Evolutionary conservation across 2,113 vertebrate species (phyloP).

Genomic region (Bucco capensis): DNA sequence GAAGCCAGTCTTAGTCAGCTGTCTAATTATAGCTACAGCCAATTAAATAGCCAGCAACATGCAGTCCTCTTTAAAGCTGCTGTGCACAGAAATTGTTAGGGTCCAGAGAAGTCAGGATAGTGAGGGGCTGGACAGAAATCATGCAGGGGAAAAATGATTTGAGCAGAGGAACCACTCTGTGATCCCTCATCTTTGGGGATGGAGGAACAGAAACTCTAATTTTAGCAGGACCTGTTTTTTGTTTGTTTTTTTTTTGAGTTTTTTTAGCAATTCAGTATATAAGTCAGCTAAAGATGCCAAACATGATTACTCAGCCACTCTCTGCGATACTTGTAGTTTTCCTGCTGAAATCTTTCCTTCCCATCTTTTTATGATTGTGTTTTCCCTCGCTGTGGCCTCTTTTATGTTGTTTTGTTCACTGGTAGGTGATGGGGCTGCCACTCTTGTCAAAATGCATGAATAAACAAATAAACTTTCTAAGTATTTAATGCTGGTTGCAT

Average conservation of each 20-base stretch:
- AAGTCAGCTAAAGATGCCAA: not conserved
- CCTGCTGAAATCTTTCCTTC: not conserved
- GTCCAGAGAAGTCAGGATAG: not conserved
- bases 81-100: not conserved
- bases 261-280: not conserved
- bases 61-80: constrained; percentile 11
- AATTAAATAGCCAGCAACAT: not conserved
- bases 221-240: not conserved
- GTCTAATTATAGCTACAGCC: constrained; percentile 45
- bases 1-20: constrained; percentile 26
- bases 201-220: not conserved
- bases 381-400: not conserved
- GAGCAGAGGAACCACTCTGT: not conserved
- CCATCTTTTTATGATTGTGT: not conserved
- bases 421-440: not conserved
- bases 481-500: not conserved
- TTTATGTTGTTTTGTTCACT: not conserved
- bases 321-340: not conserved
- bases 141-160: not conserved
- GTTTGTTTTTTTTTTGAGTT: not conserved
- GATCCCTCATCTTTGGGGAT: not conserved
- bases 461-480: not conserved
- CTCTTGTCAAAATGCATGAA: not conserved
- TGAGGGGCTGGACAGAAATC: not conserved
- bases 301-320: not conserved